Conservation (phyloP, 2,797 vertebrate species). For the Pseudocheirus occidentalis region DNA sequence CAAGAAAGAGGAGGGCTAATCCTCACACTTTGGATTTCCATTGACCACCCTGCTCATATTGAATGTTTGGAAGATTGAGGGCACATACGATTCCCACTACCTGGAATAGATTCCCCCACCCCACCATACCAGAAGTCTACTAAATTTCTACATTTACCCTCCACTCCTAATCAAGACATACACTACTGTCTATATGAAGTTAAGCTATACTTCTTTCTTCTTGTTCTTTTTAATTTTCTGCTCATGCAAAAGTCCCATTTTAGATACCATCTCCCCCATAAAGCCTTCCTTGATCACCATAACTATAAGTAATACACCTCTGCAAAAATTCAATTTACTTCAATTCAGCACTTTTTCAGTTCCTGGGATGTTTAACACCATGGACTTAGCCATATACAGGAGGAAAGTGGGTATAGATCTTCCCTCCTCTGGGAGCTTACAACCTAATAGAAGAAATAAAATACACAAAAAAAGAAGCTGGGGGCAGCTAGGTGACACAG, state of each 20-base stretch:
- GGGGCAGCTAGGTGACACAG: no score
- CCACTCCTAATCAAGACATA: no score
- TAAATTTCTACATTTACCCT: background rate
- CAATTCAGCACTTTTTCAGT: no score
- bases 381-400: no score
- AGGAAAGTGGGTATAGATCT: no score
- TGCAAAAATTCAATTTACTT: no score
- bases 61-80: background rate
- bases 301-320: no score
- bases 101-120: background rate
- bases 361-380: no score
- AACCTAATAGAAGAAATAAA: background rate
- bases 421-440: background rate
- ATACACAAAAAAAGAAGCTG: background rate
- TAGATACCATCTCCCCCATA: no score
- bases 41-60: background rate
- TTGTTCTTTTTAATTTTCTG: background rate
- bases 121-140: background rate
- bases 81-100: background rate
- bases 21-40: background rate
- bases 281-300: no score
- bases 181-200: no score
- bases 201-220: background rate
- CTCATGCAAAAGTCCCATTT: no score
- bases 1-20: background rate